Percentiles rank a stretch among this genome's conserved stretches.
These are phyloP conservation scores for Holacanthella duospinosa DNA, from an alignment of 2,888 invertebrate species.

Conservation along the genomic window DNA sequence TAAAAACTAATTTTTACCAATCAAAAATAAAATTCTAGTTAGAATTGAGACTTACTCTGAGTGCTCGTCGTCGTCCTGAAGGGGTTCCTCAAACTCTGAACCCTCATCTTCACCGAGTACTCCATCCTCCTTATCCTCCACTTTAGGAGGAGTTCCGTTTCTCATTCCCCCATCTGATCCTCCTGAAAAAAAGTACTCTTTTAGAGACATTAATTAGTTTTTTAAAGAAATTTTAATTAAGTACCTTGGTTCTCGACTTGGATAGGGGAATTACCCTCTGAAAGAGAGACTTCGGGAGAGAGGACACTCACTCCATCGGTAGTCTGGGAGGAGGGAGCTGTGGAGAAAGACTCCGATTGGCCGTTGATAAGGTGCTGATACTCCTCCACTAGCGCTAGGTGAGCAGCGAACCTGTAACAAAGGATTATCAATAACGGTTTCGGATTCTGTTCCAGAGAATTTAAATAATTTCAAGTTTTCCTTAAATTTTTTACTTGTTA, in stretches of 20 bases:
- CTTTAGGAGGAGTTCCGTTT: slow-evolving; percentile 19
- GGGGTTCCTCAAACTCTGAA: slow-evolving; percentile 28
- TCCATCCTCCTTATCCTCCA: slow-evolving; percentile 31
- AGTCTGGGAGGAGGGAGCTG: slow-evolving; percentile 30
- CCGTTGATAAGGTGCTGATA: slow-evolving; percentile 38
- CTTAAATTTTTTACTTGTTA: neutral
- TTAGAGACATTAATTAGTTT: too few relatives aligned
- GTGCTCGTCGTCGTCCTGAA: slow-evolving; percentile 10
- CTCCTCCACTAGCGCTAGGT: slow-evolving; percentile 36
- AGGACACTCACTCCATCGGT: slow-evolving; percentile 36
- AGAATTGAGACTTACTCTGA: slow-evolving; percentile 15
- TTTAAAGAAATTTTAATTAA: slow-evolving; percentile 13
- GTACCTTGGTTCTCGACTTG: slow-evolving; percentile 32
- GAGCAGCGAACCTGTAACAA: slow-evolving; percentile 32
- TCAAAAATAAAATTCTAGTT: neutral
- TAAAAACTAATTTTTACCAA: neutral
- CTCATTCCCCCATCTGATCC: neutral
- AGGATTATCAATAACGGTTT: neutral
- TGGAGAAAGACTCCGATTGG: slow-evolving; percentile 33
- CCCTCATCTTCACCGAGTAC: slow-evolving; percentile 32
- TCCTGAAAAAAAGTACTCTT: slow-evolving; percentile 1
- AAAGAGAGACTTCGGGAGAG: slow-evolving; percentile 37
- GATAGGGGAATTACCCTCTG: slow-evolving; percentile 37
- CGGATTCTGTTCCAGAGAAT: neutral
- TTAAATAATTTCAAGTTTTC: neutral